Evolutionary conservation across 2,888 invertebrate species (phyloP).

Genomic region (Acanthococcus lagerstroemiae): DNA sequence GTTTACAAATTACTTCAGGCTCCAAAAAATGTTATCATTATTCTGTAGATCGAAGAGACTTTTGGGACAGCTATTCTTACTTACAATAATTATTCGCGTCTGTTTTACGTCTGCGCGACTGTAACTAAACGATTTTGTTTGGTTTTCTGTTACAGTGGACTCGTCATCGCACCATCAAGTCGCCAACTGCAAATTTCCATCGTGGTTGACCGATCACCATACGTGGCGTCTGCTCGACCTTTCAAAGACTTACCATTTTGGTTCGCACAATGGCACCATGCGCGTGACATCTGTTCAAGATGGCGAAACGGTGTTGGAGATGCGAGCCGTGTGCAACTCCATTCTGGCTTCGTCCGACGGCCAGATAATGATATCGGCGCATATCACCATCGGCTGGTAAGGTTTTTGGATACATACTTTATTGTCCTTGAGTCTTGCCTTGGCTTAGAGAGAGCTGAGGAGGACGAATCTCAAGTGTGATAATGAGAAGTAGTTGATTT

Average conservation of each 20-base stretch:
- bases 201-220: slow-evolving; percentile 67
- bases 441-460: too few relatives aligned
- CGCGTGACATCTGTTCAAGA: slow-evolving; percentile 40
- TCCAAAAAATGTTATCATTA: too few relatives aligned
- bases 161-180: slow-evolving; percentile 43
- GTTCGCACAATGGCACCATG: slow-evolving; percentile 46
- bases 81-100: too few relatives aligned
- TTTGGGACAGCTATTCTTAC: too few relatives aligned
- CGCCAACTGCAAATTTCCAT: slow-evolving; percentile 59
- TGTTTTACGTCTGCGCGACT: not conserved
- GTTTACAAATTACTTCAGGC: too few relatives aligned
- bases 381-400: slow-evolving; percentile 68
- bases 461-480: too few relatives aligned
- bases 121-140: slow-evolving; percentile 13
- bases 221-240: slow-evolving; percentile 71
- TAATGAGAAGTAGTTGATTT: too few relatives aligned
- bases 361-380: slow-evolving; percentile 51
- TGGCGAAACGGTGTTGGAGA: slow-evolving; percentile 44
- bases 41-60: too few relatives aligned
- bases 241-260: slow-evolving; percentile 60
- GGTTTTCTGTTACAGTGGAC: slow-evolving; percentile 48
- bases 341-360: slow-evolving; percentile 36
- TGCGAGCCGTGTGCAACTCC: slow-evolving; percentile 43
- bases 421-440: too few relatives aligned
- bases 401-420: slow-evolving; percentile 37